Percentiles rank a stretch among this genome's conserved stretches.
Evolutionary conservation across 2,113 vertebrate genomes (phyloP).

Genomic region (Arizona elegans): DNA sequence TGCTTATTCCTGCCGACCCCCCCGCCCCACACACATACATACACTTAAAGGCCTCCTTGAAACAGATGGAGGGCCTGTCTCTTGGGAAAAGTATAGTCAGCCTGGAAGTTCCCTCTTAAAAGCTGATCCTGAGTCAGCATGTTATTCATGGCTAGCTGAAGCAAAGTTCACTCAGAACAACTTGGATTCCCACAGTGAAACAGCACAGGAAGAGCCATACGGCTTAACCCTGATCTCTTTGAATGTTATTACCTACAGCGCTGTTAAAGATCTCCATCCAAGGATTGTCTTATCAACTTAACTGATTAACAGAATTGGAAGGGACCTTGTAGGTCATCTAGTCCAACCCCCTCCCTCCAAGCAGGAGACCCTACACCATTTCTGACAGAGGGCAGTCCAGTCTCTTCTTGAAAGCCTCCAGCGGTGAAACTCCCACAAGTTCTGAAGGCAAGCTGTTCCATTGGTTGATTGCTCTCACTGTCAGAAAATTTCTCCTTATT

Average conservation of each 20-base stretch:
- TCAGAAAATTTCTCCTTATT: no score
- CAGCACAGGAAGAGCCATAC: background rate
- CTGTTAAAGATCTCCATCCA: background rate
- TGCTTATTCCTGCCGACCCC: conserved; percentile 9
- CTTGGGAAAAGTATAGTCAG: conserved; percentile 26
- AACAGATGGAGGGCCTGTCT: background rate
- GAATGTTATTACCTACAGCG: background rate
- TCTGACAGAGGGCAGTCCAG: no score
- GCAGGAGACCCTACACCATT: no score
- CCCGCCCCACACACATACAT: no score
- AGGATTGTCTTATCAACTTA: background rate
- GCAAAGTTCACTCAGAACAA: conserved; percentile 29
- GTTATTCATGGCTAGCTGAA: conserved; percentile 26
- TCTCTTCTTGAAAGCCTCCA: no score
- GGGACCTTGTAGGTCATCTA: no score
- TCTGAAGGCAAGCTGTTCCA: no score
- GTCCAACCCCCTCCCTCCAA: no score
- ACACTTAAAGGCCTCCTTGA: conserved; percentile 39
- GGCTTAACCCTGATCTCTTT: background rate
- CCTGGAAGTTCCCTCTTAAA: conserved; percentile 41
- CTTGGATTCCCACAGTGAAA: conserved; percentile 3
- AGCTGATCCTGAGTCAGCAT: conserved; percentile 49
- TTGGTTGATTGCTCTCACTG: no score
- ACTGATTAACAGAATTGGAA: no score
- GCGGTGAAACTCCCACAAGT: no score